Conservation (phyloP, 2,888 invertebrate genomes). For the Chrysotoxum bicinctum region DNA sequence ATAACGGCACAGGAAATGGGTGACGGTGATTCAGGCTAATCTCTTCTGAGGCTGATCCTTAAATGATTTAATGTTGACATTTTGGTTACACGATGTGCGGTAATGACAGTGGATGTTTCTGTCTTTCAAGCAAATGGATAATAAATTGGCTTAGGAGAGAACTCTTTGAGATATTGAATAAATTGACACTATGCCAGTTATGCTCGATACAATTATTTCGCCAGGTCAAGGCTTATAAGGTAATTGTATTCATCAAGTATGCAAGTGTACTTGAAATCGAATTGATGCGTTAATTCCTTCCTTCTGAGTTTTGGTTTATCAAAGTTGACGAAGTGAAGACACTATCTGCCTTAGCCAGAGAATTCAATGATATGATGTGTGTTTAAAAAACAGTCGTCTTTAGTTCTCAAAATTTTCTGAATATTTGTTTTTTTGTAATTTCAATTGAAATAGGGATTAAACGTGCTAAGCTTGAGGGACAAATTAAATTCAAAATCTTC, state of each 20-base stretch:
- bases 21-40: conserved; percentile 27
- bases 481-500: too few relatives aligned
- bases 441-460: too few relatives aligned
- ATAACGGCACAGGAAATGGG: not conserved
- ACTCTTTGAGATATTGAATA: not conserved
- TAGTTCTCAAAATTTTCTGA: too few relatives aligned
- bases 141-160: conserved; percentile 14
- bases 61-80: conserved; percentile 62
- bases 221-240: conserved; percentile 1
- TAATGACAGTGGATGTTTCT: conserved; percentile 53
- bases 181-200: not conserved
- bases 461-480: too few relatives aligned
- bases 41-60: conserved; percentile 52
- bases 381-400: too few relatives aligned
- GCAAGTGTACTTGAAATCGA: not conserved
- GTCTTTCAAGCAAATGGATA: conserved; percentile 26
- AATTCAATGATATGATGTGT: too few relatives aligned
- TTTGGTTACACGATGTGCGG: conserved; percentile 54
- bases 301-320: not conserved
- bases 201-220: not conserved
- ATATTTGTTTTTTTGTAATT: too few relatives aligned
- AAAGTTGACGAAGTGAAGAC: not conserved
- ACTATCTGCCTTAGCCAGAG: too few relatives aligned
- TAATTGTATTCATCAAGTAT: not conserved
- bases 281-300: not conserved